phyloP scores from a whole-genome alignment of 2,113 vertebrate species.

The Poicephalus gulielmi region DNA sequence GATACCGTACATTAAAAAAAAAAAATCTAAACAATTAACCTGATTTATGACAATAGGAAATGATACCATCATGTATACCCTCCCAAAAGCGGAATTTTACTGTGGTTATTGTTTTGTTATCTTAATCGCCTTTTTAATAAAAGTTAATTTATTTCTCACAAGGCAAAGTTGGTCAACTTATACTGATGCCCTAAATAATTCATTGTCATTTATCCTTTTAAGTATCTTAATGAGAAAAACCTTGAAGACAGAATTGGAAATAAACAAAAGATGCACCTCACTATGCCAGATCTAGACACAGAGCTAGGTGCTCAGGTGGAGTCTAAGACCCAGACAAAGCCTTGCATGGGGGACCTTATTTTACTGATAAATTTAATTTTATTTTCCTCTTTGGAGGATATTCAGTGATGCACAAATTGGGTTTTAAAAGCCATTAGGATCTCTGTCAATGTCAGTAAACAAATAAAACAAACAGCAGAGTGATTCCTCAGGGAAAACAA shows the following conservation, averaged over 20 bases:
- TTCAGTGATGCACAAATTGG: constrained; percentile 69
- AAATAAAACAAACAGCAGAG: constrained; percentile 69
- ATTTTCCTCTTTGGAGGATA: constrained; percentile 67
- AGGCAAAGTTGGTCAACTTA: neutral
- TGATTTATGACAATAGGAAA: neutral
- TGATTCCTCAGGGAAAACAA: constrained; percentile 67
- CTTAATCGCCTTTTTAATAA: constrained; percentile 17
- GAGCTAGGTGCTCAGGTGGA: constrained; percentile 3
- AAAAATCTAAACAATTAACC: neutral
- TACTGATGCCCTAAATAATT: neutral
- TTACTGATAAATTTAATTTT: constrained; percentile 65
- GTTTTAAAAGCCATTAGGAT: constrained; percentile 73
- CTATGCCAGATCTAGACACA: neutral
- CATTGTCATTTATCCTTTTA: neutral
- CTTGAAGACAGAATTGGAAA: neutral
- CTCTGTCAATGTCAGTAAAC: constrained; percentile 73
- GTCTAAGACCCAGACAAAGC: constrained; percentile 1
- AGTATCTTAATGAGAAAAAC: constrained; percentile 19
- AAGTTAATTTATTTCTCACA: constrained; percentile 16
- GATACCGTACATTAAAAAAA: neutral
- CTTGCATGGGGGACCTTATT: constrained; percentile 4
- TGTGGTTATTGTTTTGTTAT: constrained; percentile 3
- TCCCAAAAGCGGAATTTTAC: constrained; percentile 7
- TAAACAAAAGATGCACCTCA: neutral
- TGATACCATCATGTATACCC: neutral